Conservation (phyloP, 2,888 invertebrate genomes). For the Choreutis nemorana region DNA sequence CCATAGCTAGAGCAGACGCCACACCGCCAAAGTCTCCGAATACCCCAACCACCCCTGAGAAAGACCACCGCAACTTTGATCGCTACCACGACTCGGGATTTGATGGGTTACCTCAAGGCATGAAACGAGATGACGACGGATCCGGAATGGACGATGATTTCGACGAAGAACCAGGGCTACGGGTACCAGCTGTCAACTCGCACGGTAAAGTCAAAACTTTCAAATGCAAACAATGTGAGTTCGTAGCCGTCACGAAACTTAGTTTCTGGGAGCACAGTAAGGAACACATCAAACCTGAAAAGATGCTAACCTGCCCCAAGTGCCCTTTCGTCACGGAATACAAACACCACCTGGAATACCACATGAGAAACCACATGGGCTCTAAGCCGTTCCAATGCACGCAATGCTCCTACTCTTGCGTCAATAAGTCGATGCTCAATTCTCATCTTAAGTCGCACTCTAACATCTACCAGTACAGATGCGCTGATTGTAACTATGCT, state of each 20-base stretch:
- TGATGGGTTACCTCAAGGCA: conserved; percentile 37
- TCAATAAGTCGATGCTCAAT: conserved; percentile 99
- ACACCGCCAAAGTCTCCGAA: conserved; percentile 56
- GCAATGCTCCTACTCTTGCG: conserved; percentile 89
- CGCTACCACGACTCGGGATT: conserved; percentile 61
- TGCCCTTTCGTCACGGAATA: conserved; percentile 98
- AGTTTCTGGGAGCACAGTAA: conserved; percentile 94
- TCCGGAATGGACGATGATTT: conserved; percentile 58
- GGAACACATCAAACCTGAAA: conserved; percentile 92
- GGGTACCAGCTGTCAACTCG: conserved; percentile 73
- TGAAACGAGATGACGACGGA: conserved; percentile 39
- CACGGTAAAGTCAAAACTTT: conserved; percentile 88
- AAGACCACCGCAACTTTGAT: conserved; percentile 36
- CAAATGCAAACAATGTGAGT: conserved; percentile 92
- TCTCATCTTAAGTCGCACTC: conserved; percentile 97
- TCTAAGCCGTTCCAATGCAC: conserved; percentile 95
- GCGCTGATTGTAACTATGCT: conserved; percentile 92
- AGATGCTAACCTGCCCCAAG: conserved; percentile 86
- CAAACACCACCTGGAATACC: conserved; percentile 98
- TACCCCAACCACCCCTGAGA: conserved; percentile 38
- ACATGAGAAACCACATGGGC: conserved; percentile 92
- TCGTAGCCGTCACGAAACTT: conserved; percentile 84
- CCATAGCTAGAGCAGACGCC: conserved; percentile 38
- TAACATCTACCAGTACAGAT: conserved; percentile 90
- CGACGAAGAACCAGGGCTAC: conserved; percentile 66